Evolutionary conservation across 2,888 invertebrate species (phyloP).

Genomic region (Ichneumoninae sp.): DNA sequence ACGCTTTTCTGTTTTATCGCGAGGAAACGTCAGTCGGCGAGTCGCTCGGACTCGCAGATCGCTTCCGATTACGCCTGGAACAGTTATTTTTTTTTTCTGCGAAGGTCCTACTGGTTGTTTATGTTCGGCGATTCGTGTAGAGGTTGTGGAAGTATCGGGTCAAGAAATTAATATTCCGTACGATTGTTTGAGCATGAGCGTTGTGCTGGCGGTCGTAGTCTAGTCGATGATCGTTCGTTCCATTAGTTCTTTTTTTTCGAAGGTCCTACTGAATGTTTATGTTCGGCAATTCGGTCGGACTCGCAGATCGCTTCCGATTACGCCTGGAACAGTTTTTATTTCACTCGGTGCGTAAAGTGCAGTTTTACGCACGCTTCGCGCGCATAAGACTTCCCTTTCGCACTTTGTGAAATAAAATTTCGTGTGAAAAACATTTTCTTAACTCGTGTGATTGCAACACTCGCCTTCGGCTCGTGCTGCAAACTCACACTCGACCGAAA

Average conservation of each 20-base stretch:
- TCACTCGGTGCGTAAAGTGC: too few species aligned
- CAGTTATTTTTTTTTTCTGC: neutral
- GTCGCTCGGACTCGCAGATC: neutral
- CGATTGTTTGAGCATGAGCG: slow-evolving; percentile 7
- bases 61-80: neutral
- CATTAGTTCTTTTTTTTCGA: slow-evolving; percentile 45
- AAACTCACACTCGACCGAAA: too few species aligned
- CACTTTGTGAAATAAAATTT: too few species aligned
- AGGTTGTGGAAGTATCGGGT: neutral
- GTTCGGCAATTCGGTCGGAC: neutral
- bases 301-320: neutral
- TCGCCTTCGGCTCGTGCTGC: too few species aligned
- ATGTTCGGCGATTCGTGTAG: neutral
- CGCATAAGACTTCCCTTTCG: too few species aligned
- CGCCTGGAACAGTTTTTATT: neutral
- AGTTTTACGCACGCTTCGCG: too few species aligned
- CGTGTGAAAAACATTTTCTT: too few species aligned
- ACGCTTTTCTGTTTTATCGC: neutral
- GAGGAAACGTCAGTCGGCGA: slow-evolving; percentile 31
- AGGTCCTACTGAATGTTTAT: neutral
- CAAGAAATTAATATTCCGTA: neutral
- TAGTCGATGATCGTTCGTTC: slow-evolving; percentile 64
- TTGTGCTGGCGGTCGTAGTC: slow-evolving; percentile 48
- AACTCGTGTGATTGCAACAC: too few species aligned
- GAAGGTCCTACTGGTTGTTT: neutral